phyloP scores from a whole-genome alignment of 2,797 vertebrate genomes.

The Cebuella pygmaea region DNA sequence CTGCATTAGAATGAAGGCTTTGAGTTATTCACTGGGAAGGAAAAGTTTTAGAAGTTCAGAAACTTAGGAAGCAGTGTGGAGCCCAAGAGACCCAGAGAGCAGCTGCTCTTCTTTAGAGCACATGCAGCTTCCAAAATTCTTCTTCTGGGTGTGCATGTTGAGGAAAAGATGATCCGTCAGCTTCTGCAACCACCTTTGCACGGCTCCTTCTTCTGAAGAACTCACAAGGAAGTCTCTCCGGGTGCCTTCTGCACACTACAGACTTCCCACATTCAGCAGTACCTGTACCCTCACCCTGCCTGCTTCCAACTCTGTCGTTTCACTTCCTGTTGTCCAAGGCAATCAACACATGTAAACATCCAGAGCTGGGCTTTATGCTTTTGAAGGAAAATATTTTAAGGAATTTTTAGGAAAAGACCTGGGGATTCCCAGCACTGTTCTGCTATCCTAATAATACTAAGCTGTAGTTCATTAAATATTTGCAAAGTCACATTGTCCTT shows the following conservation, averaged over 20 bases:
- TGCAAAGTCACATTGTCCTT: background rate
- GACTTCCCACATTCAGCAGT: background rate
- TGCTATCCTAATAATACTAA: background rate
- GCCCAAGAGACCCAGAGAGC: background rate
- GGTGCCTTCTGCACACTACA: too few species aligned
- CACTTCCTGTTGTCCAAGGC: background rate
- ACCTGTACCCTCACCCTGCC: background rate
- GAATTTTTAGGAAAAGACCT: background rate
- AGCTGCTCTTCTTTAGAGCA: background rate
- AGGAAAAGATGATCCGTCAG: background rate
- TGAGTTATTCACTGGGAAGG: background rate
- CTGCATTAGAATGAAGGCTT: background rate
- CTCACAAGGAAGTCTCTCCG: background rate
- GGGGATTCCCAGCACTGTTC: background rate
- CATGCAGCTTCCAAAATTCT: background rate
- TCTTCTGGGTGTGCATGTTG: background rate
- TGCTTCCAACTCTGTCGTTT: background rate
- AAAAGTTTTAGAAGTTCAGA: background rate
- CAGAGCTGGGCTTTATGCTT: background rate
- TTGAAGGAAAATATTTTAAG: background rate
- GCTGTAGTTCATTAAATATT: background rate
- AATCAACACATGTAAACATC: background rate
- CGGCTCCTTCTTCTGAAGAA: background rate
- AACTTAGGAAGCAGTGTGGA: background rate
- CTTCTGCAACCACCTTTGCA: too few species aligned